Evolutionary conservation across 2,888 invertebrate species (phyloP), one percentile per base, ranked within the genome.

Genomic region (Lasioglossum villosulum): DNA sequence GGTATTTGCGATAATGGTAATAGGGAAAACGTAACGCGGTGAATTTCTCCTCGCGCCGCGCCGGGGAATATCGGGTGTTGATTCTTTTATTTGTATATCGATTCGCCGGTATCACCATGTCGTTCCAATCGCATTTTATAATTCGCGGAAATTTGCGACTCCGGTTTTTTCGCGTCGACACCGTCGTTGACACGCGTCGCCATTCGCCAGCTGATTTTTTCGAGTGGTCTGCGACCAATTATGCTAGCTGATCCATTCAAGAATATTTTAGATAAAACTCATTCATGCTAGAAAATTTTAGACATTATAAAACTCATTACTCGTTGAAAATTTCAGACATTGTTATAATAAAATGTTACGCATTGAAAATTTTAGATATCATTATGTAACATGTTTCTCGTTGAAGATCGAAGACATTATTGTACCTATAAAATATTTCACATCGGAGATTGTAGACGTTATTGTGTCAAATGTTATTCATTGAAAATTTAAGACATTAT

Each of bases 1-100:
- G 78, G 79, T 82, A 84, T 89, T 80, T 82, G 85, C 82, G 84
- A 78, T 90, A 86, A 84, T 77, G 80, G 82, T 73, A 83, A 83
- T 48, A 66, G 66, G 59, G 84, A 80, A 77, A 87, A 76, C 70
- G 66, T 42, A 56, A 71, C 56, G 10, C n/a, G 19, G 30, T 52
- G 75, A 83, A 52, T 83, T 37, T 83, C 70, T 74, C 78, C 14
- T 23, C 16, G 5, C 37, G 45, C 42, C 59, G 23, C 14, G 56
- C 42, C 48, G 16, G 23, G 30, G 37, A 8, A 75, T 63, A 75
- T 63, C 19, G 27, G 23, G 30, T 42, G 72, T 73, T 52, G 12
- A 68, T 76, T 68, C 37, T 27, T 23, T 30, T 45, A 4, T 52
- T 8, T 73, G 14, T 45, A 4, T 30, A 23, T 45, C 45, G 34